Base-by-base conservation (phyloP, 2,113 vertebrate genomes). In the Emydura subglobosa region DNA sequence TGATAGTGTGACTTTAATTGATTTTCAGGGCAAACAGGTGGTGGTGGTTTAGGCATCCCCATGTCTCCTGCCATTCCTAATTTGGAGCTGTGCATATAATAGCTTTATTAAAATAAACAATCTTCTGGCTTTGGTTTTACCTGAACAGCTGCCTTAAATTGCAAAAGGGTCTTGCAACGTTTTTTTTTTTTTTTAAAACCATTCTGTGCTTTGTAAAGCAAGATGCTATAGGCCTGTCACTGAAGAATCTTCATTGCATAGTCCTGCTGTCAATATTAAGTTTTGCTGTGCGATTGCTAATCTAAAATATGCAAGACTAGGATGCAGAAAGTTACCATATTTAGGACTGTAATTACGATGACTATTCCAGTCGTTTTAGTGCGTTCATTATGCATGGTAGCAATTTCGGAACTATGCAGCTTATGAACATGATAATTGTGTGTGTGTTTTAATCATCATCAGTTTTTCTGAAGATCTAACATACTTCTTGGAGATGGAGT, bases 51-150 rank as follows among this genome's bases (percentile, higher is more conserved):
- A 96, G 97, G 93, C 93, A 92, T 90, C 93, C 84, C 96, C 92
- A 92, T 50, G 97, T 94, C 96, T 94, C 88, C 78, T 97, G 97
- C 97, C 97, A 96, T 94, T 96, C 94, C 97, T 97, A 94, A 98
- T 98, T 97, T 96, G 96, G 85, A 96, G 76, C 85, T 90, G 88
- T 65, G 76, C 92, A 11, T 95, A 82, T 92, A 96, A 97, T 95
- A 93, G 96, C 97, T 98, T 98, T 98, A 97, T 98, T 98, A 97
- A 98, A 98, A 97, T 95, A 97, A 98, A 97, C 97, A 97, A 51
- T 97, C 94, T 94, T 93, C 93, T 96, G 95, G 94, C 97, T 94
- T 93, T 85, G 79, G 89, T 97, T 96, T 94, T 97, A 97, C 96
- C 95, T 97, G 94, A 97, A 94, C 97, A 97, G 97, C 96, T 98